Evolutionary conservation across 2,888 invertebrate species (phyloP).

Genomic region (Incurvaria masculella): DNA sequence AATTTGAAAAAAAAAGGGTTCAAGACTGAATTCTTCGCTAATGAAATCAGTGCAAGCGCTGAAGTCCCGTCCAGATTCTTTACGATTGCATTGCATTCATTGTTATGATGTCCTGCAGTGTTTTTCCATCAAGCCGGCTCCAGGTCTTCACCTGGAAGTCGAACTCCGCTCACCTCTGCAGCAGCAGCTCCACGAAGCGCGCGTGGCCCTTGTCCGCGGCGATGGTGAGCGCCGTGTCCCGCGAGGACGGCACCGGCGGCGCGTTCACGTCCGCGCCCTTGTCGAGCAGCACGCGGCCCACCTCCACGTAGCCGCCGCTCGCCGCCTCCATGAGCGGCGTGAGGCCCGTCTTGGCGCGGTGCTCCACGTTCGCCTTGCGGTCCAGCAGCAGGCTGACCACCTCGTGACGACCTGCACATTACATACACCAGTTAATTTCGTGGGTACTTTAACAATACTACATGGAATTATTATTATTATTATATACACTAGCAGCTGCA

Average conservation of each 20-base stretch:
- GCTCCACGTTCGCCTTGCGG: conserved; percentile 97
- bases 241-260: conserved; percentile 94
- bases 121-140: neutral
- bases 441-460: too few relatives aligned
- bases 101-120: too few relatives aligned
- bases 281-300: conserved; percentile 91
- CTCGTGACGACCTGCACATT: conserved; percentile 74
- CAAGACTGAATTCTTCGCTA: too few relatives aligned
- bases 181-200: conserved; percentile 82
- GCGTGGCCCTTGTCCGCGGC: conserved; percentile 99
- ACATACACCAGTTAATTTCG: too few relatives aligned
- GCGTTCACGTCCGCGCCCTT: conserved; percentile 99
- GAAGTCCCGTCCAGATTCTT: too few relatives aligned
- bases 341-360: conserved; percentile 97
- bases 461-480: too few relatives aligned
- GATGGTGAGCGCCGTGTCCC: conserved; percentile 98
- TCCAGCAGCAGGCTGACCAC: conserved; percentile 95
- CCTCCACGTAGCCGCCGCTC: conserved; percentile 98
- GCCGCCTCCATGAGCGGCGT: conserved; percentile 99
- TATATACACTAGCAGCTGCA: too few relatives aligned
- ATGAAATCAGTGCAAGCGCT: too few relatives aligned
- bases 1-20: too few relatives aligned
- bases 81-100: too few relatives aligned
- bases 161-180: conserved; percentile 57
- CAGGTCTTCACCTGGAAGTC: neutral